Percentiles rank a stretch among this genome's conserved stretches.
These are phyloP conservation scores for Nephrotoma appendiculata DNA, from an alignment of 2,888 invertebrate genomes.

Conservation along the genomic window DNA sequence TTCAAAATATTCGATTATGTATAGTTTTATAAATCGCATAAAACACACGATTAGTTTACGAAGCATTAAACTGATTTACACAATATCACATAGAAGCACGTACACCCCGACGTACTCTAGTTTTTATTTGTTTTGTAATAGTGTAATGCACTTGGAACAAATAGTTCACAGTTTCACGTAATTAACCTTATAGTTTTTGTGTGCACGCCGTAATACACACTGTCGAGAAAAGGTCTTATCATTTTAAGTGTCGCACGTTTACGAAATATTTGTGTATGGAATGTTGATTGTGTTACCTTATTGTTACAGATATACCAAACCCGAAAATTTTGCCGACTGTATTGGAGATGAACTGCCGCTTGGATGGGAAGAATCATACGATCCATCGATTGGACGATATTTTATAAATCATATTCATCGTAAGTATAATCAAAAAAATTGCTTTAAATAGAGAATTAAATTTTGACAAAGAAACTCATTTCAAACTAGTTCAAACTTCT, in stretches of 20 bases:
- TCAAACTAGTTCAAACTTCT: no score
- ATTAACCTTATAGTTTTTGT: background rate
- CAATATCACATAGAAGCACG: background rate
- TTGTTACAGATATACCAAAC: constrained; percentile 84
- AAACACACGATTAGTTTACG: background rate
- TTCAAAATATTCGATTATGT: background rate
- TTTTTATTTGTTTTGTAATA: background rate
- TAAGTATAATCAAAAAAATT: constrained; percentile 38
- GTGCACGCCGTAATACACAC: background rate
- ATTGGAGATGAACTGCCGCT: constrained; percentile 93
- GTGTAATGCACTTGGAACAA: background rate
- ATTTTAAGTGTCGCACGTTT: background rate
- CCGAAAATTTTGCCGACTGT: constrained; percentile 94
- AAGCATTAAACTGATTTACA: background rate
- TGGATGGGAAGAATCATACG: constrained; percentile 95
- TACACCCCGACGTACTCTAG: background rate
- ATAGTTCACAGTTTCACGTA: background rate
- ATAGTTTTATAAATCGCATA: background rate
- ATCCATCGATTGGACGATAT: constrained; percentile 87
- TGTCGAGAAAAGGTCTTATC: background rate
- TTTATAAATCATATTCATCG: constrained; percentile 95
- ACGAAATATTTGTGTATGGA: background rate
- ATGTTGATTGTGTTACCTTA: constrained; percentile 10
- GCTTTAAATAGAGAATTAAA: no score
- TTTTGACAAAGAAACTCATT: no score